Percentiles rank a stretch among this genome's conserved stretches.
Evolutionary conservation across 2,797 vertebrate genomes (phyloP).

Genomic region (Prunella strophiata): DNA sequence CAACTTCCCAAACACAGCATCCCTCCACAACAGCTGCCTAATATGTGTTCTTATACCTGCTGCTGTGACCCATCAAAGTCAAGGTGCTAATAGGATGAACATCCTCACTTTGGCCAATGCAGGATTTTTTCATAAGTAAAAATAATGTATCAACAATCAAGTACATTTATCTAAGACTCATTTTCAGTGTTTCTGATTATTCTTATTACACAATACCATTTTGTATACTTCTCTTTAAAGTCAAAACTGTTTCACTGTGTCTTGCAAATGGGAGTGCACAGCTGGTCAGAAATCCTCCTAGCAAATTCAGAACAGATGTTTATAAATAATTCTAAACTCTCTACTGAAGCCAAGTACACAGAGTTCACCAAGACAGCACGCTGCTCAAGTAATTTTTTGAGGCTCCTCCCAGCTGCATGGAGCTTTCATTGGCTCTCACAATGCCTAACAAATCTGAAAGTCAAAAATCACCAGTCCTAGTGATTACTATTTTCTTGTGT

Average conservation of each 20-base stretch:
- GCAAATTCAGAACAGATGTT: constrained; percentile 62
- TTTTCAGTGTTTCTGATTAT: not conserved
- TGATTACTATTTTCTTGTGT: not conserved
- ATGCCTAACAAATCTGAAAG: not conserved
- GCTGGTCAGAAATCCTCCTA: not conserved
- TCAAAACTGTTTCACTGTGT: not conserved
- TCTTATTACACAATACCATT: not conserved
- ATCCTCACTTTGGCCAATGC: not conserved
- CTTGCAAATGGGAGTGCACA: not conserved
- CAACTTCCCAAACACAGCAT: not conserved
- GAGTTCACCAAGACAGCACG: not conserved
- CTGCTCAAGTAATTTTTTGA: not conserved
- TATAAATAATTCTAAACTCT: constrained; percentile 29
- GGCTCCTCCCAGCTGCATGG: not conserved
- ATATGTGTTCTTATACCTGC: not conserved
- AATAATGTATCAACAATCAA: not conserved
- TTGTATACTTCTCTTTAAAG: not conserved
- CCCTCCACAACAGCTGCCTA: accelerated
- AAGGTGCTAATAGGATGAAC: not conserved
- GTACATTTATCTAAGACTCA: not conserved
- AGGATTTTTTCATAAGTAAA: not conserved
- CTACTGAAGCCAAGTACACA: constrained; percentile 42
- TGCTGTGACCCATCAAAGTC: not conserved
- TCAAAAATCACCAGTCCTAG: not conserved
- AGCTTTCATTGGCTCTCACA: not conserved